phyloP scores from a whole-genome alignment of 2,888 invertebrate genomes.

The Formica aserva region DNA sequence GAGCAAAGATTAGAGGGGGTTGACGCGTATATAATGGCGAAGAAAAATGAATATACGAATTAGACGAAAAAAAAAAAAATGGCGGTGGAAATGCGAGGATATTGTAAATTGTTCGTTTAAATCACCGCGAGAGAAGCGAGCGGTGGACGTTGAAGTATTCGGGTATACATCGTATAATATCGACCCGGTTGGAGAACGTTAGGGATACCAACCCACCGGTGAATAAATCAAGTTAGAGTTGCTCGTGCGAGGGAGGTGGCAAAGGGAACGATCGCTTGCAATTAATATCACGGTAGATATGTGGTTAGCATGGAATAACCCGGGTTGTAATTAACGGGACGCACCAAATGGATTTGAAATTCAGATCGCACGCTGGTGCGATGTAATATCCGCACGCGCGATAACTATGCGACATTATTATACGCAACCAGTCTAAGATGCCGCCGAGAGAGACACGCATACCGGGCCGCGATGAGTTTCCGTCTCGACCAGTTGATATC shows the following conservation, averaged over 20 bases:
- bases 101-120: slow-evolving; percentile 79
- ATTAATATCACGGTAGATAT: slow-evolving; percentile 49
- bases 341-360: slow-evolving; percentile 60
- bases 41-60: slow-evolving; percentile 33
- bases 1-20: slow-evolving; percentile 22
- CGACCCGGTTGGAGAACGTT: slow-evolving; percentile 20
- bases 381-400: slow-evolving; percentile 22
- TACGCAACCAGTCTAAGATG: slow-evolving; percentile 42
- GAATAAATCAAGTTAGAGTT: slow-evolving; percentile 48
- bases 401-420: slow-evolving; percentile 43
- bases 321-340: slow-evolving; percentile 23
- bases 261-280: slow-evolving; percentile 39
- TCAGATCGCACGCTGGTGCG: slow-evolving; percentile 50
- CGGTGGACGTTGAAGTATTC: slow-evolving; percentile 51
- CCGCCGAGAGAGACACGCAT: slow-evolving; percentile 44
- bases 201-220: slow-evolving; percentile 17
- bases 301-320: slow-evolving; percentile 19
- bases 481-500: slow-evolving; percentile 32
- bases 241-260: neutral
- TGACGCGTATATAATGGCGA: slow-evolving; percentile 43
- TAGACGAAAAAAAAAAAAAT: slow-evolving; percentile 38
- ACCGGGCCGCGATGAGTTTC: neutral
- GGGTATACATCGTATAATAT: slow-evolving; percentile 30
- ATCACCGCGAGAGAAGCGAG: slow-evolving; percentile 70
- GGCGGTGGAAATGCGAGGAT: slow-evolving; percentile 11